These are phyloP conservation scores for Cariama cristata DNA, from an alignment of 2,113 vertebrate genomes.

Conservation along the genomic window DNA sequence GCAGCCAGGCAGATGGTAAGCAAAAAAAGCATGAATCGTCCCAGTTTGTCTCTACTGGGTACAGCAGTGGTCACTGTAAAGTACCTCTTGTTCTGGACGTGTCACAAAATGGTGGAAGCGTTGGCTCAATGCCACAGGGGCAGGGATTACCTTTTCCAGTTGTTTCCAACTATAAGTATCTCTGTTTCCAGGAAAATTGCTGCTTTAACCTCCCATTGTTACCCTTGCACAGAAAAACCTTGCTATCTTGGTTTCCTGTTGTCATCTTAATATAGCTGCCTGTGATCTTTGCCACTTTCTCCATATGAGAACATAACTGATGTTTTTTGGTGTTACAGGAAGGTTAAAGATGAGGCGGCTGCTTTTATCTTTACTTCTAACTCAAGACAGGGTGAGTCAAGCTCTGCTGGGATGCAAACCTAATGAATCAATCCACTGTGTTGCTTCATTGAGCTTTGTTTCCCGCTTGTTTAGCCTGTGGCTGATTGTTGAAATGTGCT, in stretches of 20 bases:
- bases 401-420: background rate
- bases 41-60: background rate
- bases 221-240: background rate
- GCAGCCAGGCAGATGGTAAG: background rate
- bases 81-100: background rate
- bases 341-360: background rate
- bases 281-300: background rate
- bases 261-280: background rate
- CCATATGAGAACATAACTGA: background rate
- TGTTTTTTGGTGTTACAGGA: background rate
- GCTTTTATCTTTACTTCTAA: background rate
- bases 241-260: background rate
- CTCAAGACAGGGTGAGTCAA: background rate
- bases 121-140: background rate
- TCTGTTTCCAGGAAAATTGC: background rate
- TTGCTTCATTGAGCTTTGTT: background rate
- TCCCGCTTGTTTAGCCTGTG: background rate
- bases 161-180: background rate
- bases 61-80: background rate
- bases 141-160: background rate
- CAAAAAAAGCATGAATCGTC: background rate
- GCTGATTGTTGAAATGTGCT: background rate
- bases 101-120: background rate
- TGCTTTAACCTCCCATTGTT: background rate
- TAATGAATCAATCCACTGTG: background rate